These are phyloP conservation scores for Caerostris darwini DNA, from an alignment of 1,140 invertebrate genomes.

Conservation along the genomic window DNA sequence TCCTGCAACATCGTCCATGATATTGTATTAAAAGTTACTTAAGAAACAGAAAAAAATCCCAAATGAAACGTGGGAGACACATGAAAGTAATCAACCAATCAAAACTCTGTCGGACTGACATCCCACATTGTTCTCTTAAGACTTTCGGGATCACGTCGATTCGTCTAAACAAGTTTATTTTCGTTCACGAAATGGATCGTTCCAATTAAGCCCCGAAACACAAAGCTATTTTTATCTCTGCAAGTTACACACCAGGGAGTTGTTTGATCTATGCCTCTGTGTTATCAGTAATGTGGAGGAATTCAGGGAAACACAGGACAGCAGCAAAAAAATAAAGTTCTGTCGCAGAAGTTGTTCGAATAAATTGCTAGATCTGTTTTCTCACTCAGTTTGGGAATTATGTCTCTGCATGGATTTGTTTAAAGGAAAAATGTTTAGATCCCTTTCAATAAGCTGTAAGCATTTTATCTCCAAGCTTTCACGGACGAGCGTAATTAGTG, in stretches of 20 bases:
- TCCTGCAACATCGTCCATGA: too few species aligned
- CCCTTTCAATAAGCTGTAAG: too few species aligned
- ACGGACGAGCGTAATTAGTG: too few species aligned
- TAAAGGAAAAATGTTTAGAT: too few species aligned
- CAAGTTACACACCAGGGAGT: neutral
- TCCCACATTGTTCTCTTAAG: conserved; percentile 8
- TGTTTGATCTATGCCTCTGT: neutral
- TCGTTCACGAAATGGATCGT: conserved; percentile 27
- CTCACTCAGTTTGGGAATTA: too few species aligned
- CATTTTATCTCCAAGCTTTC: too few species aligned
- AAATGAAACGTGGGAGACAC: conserved; percentile 2
- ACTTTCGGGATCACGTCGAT: neutral
- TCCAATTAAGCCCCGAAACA: conserved; percentile 28
- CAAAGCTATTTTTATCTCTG: conserved; percentile 21
- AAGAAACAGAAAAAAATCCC: too few species aligned
- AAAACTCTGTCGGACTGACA: conserved; percentile 24
- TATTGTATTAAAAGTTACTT: too few species aligned
- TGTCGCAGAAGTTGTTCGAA: neutral
- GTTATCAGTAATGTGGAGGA: neutral
- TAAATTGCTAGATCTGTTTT: neutral
- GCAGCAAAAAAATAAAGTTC: too few species aligned
- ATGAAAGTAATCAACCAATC: conserved; percentile 46
- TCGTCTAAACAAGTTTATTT: conserved; percentile 32
- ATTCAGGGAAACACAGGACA: neutral
- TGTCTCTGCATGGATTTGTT: too few species aligned